phyloP scores from a whole-genome alignment of 2,113 vertebrate genomes.

The Eonycteris spelaea region DNA sequence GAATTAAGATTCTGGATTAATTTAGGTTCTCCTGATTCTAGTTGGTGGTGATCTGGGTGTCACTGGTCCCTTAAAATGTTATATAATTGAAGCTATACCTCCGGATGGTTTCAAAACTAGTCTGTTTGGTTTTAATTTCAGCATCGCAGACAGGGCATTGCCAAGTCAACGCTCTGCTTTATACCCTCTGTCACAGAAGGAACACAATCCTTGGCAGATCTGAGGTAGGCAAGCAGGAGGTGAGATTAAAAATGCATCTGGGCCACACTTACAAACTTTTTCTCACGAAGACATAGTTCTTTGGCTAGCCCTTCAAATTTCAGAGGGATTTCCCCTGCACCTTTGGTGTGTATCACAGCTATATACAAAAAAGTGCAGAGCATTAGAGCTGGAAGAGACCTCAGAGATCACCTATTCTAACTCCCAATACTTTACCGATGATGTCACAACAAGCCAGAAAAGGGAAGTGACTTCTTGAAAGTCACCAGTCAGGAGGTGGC shows the following conservation, averaged over 20 bases:
- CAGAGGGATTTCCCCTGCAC: not conserved
- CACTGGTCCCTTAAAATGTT: not conserved
- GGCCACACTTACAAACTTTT: not conserved
- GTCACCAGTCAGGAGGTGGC: not conserved
- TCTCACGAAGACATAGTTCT: not conserved
- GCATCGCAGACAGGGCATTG: not conserved
- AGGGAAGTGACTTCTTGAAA: not conserved
- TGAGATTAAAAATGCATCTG: not conserved
- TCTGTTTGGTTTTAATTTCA: slow-evolving; percentile 45
- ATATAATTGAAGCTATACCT: not conserved
- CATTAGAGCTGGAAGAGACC: not conserved
- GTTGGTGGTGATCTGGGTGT: slow-evolving; percentile 51
- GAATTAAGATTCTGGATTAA: not conserved
- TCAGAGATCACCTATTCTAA: not conserved
- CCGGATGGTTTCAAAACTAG: not conserved
- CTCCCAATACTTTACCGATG: not conserved
- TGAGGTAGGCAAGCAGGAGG: not conserved
- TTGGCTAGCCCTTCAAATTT: not conserved
- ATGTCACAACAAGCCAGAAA: not conserved
- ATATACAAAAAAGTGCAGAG: not conserved
- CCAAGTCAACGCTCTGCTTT: not conserved
- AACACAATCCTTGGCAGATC: not conserved
- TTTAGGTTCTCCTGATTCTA: slow-evolving; percentile 17
- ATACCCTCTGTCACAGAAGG: not conserved
- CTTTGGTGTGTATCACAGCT: not conserved